Conservation (phyloP, 2,888 invertebrate species). For the Melieria picta region DNA sequence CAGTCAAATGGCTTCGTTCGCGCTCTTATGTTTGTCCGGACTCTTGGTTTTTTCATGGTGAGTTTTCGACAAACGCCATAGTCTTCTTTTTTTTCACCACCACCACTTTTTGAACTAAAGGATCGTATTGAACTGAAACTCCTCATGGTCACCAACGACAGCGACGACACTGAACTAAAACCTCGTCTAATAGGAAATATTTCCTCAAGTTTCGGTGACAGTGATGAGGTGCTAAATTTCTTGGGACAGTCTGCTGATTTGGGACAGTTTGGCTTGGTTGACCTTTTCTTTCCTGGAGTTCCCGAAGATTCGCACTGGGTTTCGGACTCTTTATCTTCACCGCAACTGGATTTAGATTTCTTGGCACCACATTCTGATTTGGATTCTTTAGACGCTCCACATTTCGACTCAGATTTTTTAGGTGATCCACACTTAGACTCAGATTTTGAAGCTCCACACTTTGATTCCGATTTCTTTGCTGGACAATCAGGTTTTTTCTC, state of each 20-base stretch:
- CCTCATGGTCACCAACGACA: not conserved
- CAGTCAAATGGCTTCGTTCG: slow-evolving; percentile 29
- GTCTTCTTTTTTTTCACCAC: slow-evolving; percentile 22
- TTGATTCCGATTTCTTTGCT: not conserved
- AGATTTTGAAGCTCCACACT: not conserved
- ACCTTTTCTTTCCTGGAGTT: not conserved
- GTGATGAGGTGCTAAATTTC: slow-evolving; percentile 9
- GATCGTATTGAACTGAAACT: slow-evolving; percentile 15
- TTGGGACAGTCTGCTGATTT: slow-evolving; percentile 9
- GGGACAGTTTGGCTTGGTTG: not conserved
- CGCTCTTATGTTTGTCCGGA: slow-evolving; percentile 5
- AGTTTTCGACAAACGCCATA: slow-evolving; percentile 14
- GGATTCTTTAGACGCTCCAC: not conserved
- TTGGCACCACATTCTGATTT: slow-evolving; percentile 8
- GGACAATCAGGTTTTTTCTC: slow-evolving; percentile 3
- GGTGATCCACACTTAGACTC: not conserved
- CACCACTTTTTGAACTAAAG: slow-evolving; percentile 32
- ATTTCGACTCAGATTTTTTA: not conserved
- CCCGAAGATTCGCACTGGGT: not conserved
- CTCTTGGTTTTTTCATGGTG: slow-evolving; percentile 22
- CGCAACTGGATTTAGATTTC: slow-evolving; percentile 3
- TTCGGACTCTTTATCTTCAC: not conserved
- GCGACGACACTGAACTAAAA: not conserved
- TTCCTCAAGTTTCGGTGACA: not conserved
- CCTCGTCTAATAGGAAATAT: slow-evolving; percentile 4